phyloP scores from a whole-genome alignment of 2,888 invertebrate genomes.

The Cordilura impudica region DNA sequence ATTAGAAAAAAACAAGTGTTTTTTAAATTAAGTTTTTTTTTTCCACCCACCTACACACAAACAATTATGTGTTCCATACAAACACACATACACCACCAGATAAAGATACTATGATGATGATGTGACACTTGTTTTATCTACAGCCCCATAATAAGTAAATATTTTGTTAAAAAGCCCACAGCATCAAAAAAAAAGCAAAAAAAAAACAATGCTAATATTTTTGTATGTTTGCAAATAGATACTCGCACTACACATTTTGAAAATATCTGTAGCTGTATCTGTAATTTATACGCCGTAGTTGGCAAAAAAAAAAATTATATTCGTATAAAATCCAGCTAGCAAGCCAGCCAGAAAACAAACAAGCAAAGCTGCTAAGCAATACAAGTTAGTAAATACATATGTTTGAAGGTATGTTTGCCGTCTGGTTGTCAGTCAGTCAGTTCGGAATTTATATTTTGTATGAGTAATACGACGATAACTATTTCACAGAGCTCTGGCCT shows the following conservation, averaged over 20 bases:
- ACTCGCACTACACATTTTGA: too few relatives aligned
- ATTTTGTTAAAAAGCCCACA: background rate
- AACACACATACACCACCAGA: background rate
- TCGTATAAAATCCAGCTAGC: background rate
- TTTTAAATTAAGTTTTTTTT: background rate
- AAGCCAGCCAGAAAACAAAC: background rate
- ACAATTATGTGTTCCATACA: background rate
- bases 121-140: background rate
- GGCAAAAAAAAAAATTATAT: background rate
- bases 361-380: background rate
- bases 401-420: background rate
- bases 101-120: background rate
- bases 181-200: background rate
- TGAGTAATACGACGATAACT: constrained; percentile 14
- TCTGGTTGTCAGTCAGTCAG: background rate
- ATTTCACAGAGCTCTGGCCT: constrained; percentile 26
- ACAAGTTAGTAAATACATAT: background rate
- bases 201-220: too few relatives aligned
- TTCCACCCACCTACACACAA: background rate
- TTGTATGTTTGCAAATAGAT: too few relatives aligned
- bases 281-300: constrained; percentile 22
- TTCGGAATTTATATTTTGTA: background rate
- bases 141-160: background rate
- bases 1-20: background rate
- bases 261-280: too few relatives aligned